Conservation (phyloP, 2,797 vertebrate genomes). For the Protonibea diacanthus region DNA sequence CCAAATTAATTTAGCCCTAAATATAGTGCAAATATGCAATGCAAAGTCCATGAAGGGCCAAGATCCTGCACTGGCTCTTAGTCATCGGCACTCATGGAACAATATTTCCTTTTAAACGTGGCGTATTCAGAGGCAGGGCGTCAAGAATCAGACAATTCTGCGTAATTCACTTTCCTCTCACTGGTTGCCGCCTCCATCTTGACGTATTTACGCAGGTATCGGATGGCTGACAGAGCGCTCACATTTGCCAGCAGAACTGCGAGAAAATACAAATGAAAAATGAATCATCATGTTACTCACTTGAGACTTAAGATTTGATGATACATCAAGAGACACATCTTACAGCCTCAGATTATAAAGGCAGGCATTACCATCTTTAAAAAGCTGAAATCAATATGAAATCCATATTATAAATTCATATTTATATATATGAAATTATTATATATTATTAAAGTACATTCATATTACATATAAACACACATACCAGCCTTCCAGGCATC, state of each 20-base stretch:
- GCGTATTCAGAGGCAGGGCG: not conserved
- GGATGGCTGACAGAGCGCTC: slow-evolving; percentile 94
- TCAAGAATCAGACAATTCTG: slow-evolving; percentile 53
- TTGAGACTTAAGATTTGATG: no score
- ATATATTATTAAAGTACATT: not conserved
- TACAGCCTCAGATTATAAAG: not conserved
- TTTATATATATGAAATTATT: no score
- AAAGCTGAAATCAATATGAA: not conserved
- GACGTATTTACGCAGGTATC: slow-evolving; percentile 90
- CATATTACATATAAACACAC: slow-evolving; percentile 15
- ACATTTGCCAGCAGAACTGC: slow-evolving; percentile 94
- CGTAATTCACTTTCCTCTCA: slow-evolving; percentile 50
- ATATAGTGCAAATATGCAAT: slow-evolving; percentile 16
- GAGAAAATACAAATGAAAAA: slow-evolving; percentile 57
- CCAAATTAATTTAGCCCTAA: not conserved
- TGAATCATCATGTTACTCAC: slow-evolving; percentile 4
- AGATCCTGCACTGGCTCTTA: not conserved
- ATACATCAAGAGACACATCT: not conserved
- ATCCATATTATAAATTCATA: not conserved
- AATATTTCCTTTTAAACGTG: not conserved
- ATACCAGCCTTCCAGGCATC: slow-evolving; percentile 97
- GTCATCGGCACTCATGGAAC: slow-evolving; percentile 5
- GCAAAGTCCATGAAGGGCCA: not conserved
- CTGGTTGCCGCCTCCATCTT: slow-evolving; percentile 67
- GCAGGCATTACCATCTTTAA: not conserved